Evolutionary conservation across 1,140 invertebrate genomes (phyloP), one percentile per base, ranked within the genome.

Genomic region (Brachionus calyciflorus): DNA sequence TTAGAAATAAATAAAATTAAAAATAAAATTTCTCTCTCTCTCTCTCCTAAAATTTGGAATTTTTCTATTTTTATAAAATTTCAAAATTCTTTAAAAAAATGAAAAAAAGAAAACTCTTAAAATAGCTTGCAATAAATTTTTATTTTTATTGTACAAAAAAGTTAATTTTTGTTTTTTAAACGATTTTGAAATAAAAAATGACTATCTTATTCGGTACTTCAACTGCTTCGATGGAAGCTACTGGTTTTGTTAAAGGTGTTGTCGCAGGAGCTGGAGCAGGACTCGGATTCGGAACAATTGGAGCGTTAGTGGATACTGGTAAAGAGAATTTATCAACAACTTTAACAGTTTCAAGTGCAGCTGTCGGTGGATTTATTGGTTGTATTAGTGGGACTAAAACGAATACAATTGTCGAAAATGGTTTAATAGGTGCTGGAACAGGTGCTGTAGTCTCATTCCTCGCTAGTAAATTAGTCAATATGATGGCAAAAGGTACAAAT

Each of bases 141-240:
- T n/a, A n/a, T n/a, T n/a, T n/a, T n/a, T n/a, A n/a, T n/a, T n/a
- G n/a, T n/a, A n/a, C n/a, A n/a, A n/a, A n/a, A n/a, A n/a, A n/a
- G n/a, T n/a, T n/a, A n/a, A n/a, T n/a, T n/a, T n/a, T n/a, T n/a
- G n/a, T n/a, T n/a, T n/a, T n/a, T n/a, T n/a, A n/a, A n/a, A n/a
- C n/a, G n/a, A n/a, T n/a, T n/a, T n/a, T n/a, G n/a, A n/a, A n/a
- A n/a, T n/a, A n/a, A n/a, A 60, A 60, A 40, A 60, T 60, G 55
- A 60, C 55, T 12, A 60, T 60, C 37, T 60, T 60, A 33, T 60
- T 60, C 37, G 55, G 55, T 33, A 60, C 55, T 33, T 60, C 55
- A 9, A 26, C 55, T 17, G 28, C 30, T 37, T 57, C 53, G 3
- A 57, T 57, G 53, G 53, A 57, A 26, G 53, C 53, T 2, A 30